These are phyloP conservation scores for Hirtodrosophila trivittata DNA, from an alignment of 2,888 invertebrate species.

Conservation along the genomic window DNA sequence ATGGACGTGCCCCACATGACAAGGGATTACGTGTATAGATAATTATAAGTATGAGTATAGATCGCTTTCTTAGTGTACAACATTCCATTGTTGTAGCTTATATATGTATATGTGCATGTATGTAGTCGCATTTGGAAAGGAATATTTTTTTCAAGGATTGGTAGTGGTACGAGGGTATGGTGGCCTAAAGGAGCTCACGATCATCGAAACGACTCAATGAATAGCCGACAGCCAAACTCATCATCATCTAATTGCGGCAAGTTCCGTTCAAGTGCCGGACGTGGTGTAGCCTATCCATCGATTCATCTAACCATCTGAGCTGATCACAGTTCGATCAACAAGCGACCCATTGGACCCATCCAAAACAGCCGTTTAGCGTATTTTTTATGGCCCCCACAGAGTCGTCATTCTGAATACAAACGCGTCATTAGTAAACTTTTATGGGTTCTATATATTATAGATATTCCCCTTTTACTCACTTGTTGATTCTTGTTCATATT, in stretches of 20 bases:
- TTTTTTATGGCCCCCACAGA: constrained; percentile 24
- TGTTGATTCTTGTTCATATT: constrained; percentile 36
- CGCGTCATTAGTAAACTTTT: constrained; percentile 35
- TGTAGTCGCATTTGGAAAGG: too few species aligned
- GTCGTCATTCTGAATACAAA: constrained; percentile 45
- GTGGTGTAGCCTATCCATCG: constrained; percentile 24
- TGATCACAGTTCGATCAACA: constrained; percentile 2
- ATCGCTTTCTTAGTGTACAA: too few species aligned
- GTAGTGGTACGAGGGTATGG: too few species aligned
- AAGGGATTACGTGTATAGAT: constrained; percentile 10
- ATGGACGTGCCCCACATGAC: constrained; percentile 41
- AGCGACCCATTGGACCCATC: constrained; percentile 8
- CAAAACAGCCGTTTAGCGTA: constrained; percentile 20
- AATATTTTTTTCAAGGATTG: too few species aligned
- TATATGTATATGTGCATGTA: too few species aligned
- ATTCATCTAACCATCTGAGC: background rate
- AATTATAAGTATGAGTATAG: too few species aligned
- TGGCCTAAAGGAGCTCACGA: background rate
- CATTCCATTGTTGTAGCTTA: too few species aligned
- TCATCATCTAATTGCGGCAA: constrained; percentile 73
- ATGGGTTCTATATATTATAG: constrained; percentile 20
- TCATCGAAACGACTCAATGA: constrained; percentile 1
- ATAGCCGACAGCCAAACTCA: constrained; percentile 32
- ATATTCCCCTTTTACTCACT: constrained; percentile 2
- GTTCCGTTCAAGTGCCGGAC: constrained; percentile 50